Evolutionary conservation across 2,888 invertebrate species (phyloP).

Genomic region (Cheiracanthium punctorium): DNA sequence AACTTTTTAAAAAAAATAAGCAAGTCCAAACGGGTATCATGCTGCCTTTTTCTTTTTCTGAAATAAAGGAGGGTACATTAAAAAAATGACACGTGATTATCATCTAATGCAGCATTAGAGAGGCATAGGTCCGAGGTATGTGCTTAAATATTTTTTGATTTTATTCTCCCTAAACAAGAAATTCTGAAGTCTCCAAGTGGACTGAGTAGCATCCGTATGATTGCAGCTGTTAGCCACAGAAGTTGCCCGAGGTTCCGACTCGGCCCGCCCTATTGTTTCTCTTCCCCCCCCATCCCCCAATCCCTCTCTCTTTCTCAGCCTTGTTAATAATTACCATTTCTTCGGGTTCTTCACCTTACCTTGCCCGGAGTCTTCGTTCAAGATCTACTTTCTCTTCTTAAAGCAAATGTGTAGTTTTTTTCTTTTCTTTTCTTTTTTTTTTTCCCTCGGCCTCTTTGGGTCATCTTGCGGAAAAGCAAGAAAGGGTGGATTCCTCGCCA

Average conservation of each 20-base stretch:
- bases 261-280: constrained; percentile 17
- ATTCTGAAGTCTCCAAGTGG: not conserved
- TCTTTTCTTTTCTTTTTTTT: no score
- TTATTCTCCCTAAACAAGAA: not conserved
- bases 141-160: not conserved
- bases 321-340: constrained; percentile 38
- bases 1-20: no score
- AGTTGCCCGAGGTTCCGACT: not conserved
- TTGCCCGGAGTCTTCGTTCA: constrained; percentile 21
- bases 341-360: constrained; percentile 30
- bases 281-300: not conserved
- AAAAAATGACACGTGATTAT: not conserved
- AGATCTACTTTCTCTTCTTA: constrained; percentile 1
- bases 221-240: not conserved
- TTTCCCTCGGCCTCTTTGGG: no score
- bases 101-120: not conserved
- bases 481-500: no score
- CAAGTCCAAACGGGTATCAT: no score
- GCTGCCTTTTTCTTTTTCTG: no score
- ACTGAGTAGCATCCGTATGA: constrained; percentile 2
- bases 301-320: no score
- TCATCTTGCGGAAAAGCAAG: no score
- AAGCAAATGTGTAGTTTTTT: not conserved
- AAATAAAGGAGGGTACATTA: no score
- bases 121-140: not conserved